These are phyloP conservation scores for Neopelma chrysocephalum DNA, from an alignment of 2,797 vertebrate species.

Conservation along the genomic window DNA sequence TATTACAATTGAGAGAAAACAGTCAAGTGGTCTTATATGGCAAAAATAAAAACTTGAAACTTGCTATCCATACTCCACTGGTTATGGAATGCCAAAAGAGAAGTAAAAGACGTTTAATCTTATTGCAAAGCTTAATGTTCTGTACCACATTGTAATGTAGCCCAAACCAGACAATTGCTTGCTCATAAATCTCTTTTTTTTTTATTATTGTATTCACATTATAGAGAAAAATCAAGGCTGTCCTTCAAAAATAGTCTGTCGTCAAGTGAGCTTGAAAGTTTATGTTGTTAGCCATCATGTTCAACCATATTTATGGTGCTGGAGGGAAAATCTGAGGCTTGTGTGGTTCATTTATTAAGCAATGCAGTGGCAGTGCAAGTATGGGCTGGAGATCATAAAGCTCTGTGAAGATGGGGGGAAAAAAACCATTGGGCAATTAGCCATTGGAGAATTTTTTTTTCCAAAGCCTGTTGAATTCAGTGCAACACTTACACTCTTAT, in stretches of 20 bases:
- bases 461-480: not conserved
- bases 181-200: not conserved
- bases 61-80: not conserved
- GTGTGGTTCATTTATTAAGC: not conserved
- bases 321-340: not conserved
- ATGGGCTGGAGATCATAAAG: not conserved
- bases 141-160: not conserved
- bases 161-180: not conserved
- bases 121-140: slow-evolving; percentile 25
- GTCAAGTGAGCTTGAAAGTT: not conserved
- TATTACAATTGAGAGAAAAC: not conserved
- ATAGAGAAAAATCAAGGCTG: not conserved
- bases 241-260: not conserved
- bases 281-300: not conserved
- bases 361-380: not conserved
- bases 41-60: slow-evolving; percentile 29
- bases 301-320: not conserved
- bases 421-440: not conserved
- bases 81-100: not conserved
- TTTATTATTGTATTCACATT: not conserved
- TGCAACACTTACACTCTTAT: rapidly evolving
- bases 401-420: not conserved
- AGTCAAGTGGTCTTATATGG: not conserved
- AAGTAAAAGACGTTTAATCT: not conserved
- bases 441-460: not conserved